Evolutionary conservation across 2,888 invertebrate species (phyloP), one percentile per base, ranked within the genome.

Genomic region (Pterobdella sp.): DNA sequence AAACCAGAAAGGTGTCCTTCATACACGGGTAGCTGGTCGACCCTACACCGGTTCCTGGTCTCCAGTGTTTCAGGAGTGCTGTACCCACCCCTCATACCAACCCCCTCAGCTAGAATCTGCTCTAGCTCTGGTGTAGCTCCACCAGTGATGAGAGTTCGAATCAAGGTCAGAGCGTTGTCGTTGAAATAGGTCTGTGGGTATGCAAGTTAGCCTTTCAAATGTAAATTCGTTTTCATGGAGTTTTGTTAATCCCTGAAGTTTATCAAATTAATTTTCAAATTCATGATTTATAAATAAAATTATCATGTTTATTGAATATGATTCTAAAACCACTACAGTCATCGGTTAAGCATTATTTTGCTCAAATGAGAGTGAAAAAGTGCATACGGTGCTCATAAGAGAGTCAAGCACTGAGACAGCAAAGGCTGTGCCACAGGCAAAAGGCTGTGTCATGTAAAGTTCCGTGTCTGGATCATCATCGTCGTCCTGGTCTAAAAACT

Each of bases 381-480:
- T 42, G 87, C 89, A 88, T 85, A 97, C 97, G 85, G 98, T 98
- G 84, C 97, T 97, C 98, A 99, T 98, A 79, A 99, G 90, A 73
- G 97, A 98, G 87, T 98, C 98, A 81, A 99, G 88, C 80, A 99
- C 98, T 87, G 95, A 96, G 87, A 99, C 98, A 81, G 98, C 98
- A 86, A 99, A 99, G 81, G 98, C 98, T 80, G 98, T 98, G 80
- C 98, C 98, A 87, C 98, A 99, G 79, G 98, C 98, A 86, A 99
- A 99, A 76, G 98, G 98, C 87, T 99, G 98, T 79, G 98, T 99
- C 84, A 99, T 89, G 87, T 99, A 99, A 84, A 99, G 88, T 87
- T 98, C 98, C 77, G 97, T 98, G 86, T 98, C 97, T 73, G 98
- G 98, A 87, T 99, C 98, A 85, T 99, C 98, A 83, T 99, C 98